Evolutionary conservation across 2,888 invertebrate species (phyloP).

Genomic region (Pachydiplax longipennis): DNA sequence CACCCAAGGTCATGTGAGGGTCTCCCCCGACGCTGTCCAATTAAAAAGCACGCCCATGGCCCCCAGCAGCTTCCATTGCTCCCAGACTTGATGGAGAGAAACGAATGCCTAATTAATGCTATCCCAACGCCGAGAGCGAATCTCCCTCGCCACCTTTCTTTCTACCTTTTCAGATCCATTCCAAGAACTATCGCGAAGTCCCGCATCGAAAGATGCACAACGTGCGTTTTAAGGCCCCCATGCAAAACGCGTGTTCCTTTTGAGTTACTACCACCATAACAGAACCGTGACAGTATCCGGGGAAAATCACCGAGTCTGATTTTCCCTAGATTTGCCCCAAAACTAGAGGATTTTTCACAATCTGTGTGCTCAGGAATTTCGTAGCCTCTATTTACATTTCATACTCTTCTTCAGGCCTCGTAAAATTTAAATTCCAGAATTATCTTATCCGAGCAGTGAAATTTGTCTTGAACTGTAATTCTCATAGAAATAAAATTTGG

Average conservation of each 20-base stretch:
- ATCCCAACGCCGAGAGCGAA: background rate
- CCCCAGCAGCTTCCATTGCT: background rate
- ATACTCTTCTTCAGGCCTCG: too few relatives aligned
- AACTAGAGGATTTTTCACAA: too few relatives aligned
- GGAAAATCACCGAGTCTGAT: too few relatives aligned
- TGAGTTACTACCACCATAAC: background rate
- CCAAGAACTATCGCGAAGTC: background rate
- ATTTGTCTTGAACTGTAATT: too few relatives aligned
- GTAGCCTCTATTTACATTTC: too few relatives aligned
- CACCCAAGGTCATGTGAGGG: slow-evolving; percentile 17
- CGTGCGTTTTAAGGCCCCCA: background rate
- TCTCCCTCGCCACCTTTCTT: background rate
- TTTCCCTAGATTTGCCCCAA: too few relatives aligned
- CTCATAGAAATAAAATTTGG: too few relatives aligned
- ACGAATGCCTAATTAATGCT: slow-evolving; percentile 7
- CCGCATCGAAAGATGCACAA: background rate
- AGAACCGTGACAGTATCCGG: too few relatives aligned
- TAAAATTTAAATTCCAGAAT: too few relatives aligned
- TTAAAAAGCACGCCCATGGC: background rate
- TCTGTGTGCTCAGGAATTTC: too few relatives aligned
- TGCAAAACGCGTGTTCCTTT: background rate
- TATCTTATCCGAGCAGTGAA: too few relatives aligned
- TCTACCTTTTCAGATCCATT: background rate
- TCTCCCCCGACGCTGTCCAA: background rate
- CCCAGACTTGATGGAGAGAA: background rate